Evolutionary conservation across 2,113 vertebrate species (phyloP), one percentile per base, ranked within the genome.

Genomic region (Nesogale talazaci): DNA sequence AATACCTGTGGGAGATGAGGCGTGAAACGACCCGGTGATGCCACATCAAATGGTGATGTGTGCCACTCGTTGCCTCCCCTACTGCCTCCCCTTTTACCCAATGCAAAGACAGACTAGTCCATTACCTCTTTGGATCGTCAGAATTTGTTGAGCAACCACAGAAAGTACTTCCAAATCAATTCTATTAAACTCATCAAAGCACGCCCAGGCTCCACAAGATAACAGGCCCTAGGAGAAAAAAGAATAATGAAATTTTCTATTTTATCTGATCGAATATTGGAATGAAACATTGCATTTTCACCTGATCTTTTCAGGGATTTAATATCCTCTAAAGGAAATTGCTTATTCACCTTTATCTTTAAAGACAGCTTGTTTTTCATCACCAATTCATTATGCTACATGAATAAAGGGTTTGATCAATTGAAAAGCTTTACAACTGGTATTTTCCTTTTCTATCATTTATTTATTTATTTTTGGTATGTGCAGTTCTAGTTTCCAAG

Each of bases 131-230:
- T 99, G 99, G 92, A 99, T 99, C 81, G 99, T 99, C 95, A 99
- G 98, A 96, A 99, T 99, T 97, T 99, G 99, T 95, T 99, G 99
- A 86, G 99, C 99, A 89, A 99, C 99, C 92, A 99, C 99, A 88
- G 99, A 99, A 59, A 99, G 98, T 74, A 99, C 99, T 98, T 99
- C 99, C 98, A 99, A 97, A 97, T 99, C 99, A 95, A 99, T 99
- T 92, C 99, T 98, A 97, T 99, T 99, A 96, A 99, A 99, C 96
- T 99, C 99, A 97, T 99, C 99, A 97, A 99, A 99, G 97, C 99
- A 99, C 94, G 99, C 99, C 99, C 99, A 99, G 29, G 99, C 99
- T 81, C 99, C 99, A 82, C 98, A 99, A 77, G 98, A 99, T 96
- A 99, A 97, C 90, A 99, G 98, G 52, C 99, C 99, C 98, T 99